Percentiles rank a stretch among this genome's conserved stretches.
Conservation (phyloP, 2,113 vertebrate genomes). For the Canis aureus region DNA sequence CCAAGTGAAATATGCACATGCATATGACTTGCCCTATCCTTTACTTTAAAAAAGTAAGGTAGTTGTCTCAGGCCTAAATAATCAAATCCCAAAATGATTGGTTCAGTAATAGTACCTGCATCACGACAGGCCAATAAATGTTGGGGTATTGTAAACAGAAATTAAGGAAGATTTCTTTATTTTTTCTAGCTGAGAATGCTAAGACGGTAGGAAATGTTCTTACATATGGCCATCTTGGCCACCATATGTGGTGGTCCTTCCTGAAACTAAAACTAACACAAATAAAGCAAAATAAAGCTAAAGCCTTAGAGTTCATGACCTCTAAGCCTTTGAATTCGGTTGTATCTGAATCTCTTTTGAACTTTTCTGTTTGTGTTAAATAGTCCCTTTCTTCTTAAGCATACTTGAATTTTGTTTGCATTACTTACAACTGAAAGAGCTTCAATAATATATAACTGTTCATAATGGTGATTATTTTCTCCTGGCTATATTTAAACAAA, state of each 20-base stretch:
- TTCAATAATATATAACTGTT: background rate
- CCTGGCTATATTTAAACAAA: background rate
- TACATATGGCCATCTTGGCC: background rate
- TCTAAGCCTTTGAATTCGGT: background rate
- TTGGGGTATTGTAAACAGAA: background rate
- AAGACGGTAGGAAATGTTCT: background rate
- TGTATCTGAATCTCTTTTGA: background rate
- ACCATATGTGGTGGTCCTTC: background rate
- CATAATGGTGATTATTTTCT: background rate
- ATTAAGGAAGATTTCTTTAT: background rate
- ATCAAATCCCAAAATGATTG: background rate
- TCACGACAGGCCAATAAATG: background rate
- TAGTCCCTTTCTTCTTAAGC: background rate
- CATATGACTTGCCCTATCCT: background rate
- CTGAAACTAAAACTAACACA: background rate
- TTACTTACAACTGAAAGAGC: background rate
- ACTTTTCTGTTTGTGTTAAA: background rate
- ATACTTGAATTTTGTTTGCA: background rate
- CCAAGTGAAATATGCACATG: background rate
- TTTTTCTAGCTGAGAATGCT: background rate
- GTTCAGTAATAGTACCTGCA: background rate
- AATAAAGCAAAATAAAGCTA: background rate
- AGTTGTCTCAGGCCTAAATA: background rate
- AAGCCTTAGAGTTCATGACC: background rate
- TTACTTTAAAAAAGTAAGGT: background rate